Conservation (phyloP, 2,888 invertebrate species). For the Phaonia tiefii region DNA sequence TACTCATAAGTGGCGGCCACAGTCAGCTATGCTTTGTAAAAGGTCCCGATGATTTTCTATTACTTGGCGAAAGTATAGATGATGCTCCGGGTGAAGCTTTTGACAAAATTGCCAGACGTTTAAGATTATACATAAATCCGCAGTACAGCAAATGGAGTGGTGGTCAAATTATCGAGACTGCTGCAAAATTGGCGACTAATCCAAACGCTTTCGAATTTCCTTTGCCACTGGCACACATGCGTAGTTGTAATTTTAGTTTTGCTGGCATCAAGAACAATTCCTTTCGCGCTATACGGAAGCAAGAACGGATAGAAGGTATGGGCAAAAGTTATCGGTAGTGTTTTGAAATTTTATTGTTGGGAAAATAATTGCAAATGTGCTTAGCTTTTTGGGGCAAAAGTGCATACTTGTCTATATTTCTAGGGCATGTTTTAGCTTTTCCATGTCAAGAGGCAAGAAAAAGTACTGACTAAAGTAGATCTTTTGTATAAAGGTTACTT, state of each 20-base stretch:
- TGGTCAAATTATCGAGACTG: conserved; percentile 91
- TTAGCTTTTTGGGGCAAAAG: no score
- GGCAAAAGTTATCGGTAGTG: no score
- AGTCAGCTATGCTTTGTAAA: conserved; percentile 89
- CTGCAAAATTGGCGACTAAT: conserved; percentile 86
- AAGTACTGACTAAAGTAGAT: no score
- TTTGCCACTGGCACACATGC: conserved; percentile 83
- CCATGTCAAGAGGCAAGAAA: no score
- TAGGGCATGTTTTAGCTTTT: no score
- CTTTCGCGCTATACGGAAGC: conserved; percentile 81
- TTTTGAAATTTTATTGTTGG: no score
- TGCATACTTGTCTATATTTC: no score
- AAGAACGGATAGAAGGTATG: conserved; percentile 82
- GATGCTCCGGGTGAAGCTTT: conserved; percentile 96
- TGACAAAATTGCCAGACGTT: conserved; percentile 94
- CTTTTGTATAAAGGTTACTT: no score
- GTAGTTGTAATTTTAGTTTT: conserved; percentile 95
- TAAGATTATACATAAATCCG: conserved; percentile 90
- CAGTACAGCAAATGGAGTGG: conserved; percentile 87
- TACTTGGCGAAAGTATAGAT: conserved; percentile 90
- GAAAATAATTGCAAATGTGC: no score
- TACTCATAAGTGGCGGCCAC: conserved; percentile 97
- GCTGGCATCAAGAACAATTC: conserved; percentile 88
- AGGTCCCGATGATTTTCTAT: conserved; percentile 87
- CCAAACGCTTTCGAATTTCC: conserved; percentile 85